Evolutionary conservation across 2,888 invertebrate genomes (phyloP).

Genomic region (Drosophila trichaetosa): DNA sequence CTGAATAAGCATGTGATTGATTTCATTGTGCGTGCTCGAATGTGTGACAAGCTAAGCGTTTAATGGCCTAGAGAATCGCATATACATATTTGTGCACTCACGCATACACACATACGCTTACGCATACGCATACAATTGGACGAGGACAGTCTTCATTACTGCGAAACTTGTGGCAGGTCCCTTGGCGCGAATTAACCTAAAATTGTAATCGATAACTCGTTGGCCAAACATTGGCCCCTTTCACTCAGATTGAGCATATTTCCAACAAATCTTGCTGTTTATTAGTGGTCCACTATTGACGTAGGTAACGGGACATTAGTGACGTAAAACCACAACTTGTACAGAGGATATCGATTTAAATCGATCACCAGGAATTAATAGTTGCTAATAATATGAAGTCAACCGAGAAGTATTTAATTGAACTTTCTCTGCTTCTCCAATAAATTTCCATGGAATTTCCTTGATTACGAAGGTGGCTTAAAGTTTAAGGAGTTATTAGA

Average conservation of each 20-base stretch:
- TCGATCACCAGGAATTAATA: neutral
- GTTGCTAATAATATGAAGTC: neutral
- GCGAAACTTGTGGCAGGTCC: slow-evolving; percentile 7
- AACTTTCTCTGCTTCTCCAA: neutral
- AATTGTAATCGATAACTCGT: slow-evolving; percentile 12
- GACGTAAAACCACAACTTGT: neutral
- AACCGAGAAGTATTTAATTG: neutral
- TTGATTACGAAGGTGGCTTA: neutral
- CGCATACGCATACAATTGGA: neutral
- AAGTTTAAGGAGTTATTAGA: neutral
- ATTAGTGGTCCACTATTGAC: neutral
- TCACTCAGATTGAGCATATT: too few species aligned
- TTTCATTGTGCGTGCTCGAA: slow-evolving; percentile 32
- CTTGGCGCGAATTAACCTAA: slow-evolving; percentile 12
- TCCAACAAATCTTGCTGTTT: neutral
- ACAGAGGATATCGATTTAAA: neutral
- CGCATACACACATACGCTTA: neutral
- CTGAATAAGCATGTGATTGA: slow-evolving; percentile 37
- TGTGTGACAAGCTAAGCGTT: slow-evolving; percentile 13
- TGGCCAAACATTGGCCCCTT: neutral
- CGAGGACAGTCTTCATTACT: neutral
- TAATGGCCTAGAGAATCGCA: slow-evolving; percentile 4
- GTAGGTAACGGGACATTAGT: neutral
- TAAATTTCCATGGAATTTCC: neutral
- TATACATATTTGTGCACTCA: neutral